Evolutionary conservation across 1,140 invertebrate genomes (phyloP), one percentile per base, ranked within the genome.

Genomic region (Bactericera cockerelli): DNA sequence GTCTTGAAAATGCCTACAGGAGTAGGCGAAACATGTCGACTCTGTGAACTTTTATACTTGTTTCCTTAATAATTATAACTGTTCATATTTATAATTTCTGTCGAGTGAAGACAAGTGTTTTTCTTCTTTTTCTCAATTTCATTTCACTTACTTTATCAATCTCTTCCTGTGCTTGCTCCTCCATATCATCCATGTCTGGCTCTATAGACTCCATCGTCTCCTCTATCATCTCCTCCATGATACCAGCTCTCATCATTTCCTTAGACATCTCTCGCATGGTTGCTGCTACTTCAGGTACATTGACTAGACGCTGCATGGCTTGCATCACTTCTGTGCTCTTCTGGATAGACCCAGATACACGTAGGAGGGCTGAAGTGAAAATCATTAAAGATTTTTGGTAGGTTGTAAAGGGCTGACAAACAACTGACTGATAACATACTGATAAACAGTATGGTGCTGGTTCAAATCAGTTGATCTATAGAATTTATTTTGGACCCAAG

Each of bases 171-270:
- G 92, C 93, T 65, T 87, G 88, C 68, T 96, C 89, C 68, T 94
- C 91, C 74, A 93, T 78, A 68, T 93, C 89, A 64, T 93, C 89
- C 8, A 86, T 81, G 72, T 93, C 89, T 67, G 91, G 89, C 22
- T 58, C 60, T 56, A 96, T 74, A 3, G 78, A 76, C 63, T 95
- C 92, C 81, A 99, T 86, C 26, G 94, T 95, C 71, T 99, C 96
- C 65, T 99, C 94, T 38, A 99, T 74, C 95, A 99, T 98, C 75
- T 99, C 94, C 70, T 98, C 95, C 60, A 99, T 93, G 49, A 98
- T 97, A n/a, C 95, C 93, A 4, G 94, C 93, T 72, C 77, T 93
- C 89, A 95, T 98, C 94, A 98, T 98, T 79, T 98, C 95, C 73
- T 92, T 95, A 0, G 93, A 96, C 73, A 99, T 76, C 65, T 98